Conservation (phyloP, 2,113 vertebrate genomes). For the Hiodon tergisus region DNA sequence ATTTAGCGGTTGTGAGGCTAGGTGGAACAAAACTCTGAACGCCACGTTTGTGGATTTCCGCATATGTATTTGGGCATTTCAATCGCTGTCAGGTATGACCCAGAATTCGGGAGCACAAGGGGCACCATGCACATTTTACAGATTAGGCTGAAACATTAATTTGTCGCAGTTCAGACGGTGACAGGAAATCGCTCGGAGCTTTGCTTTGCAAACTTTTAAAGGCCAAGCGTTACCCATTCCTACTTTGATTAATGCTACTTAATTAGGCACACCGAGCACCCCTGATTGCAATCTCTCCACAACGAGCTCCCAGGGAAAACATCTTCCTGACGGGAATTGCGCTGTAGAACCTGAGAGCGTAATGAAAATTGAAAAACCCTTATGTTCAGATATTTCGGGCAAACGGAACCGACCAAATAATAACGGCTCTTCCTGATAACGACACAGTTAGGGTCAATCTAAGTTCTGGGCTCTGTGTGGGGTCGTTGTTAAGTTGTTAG, state of each 20-base stretch:
- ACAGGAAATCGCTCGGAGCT: conserved; percentile 12
- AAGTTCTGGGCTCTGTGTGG: too few relatives aligned
- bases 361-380: conserved; percentile 47
- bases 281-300: conserved; percentile 41
- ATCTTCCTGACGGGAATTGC: conserved; percentile 46
- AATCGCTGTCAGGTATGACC: conserved; percentile 23
- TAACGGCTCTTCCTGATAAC: conserved; percentile 40
- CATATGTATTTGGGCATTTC: not conserved
- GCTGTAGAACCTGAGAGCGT: conserved; percentile 36
- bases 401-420: conserved; percentile 24
- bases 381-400: conserved; percentile 39
- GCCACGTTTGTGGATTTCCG: not conserved
- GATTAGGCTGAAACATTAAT: conserved; percentile 22
- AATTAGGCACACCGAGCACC: conserved; percentile 12
- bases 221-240: conserved; percentile 14
- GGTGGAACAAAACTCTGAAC: not conserved
- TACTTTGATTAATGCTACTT: conserved; percentile 33
- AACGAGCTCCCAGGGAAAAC: conserved; percentile 29
- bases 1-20: not conserved
- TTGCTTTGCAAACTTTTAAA: conserved; percentile 26
- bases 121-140: not conserved
- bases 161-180: not conserved
- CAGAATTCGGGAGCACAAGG: conserved; percentile 4
- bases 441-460: conserved; percentile 21
- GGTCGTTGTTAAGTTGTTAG: too few relatives aligned